Evolutionary conservation across 2,797 vertebrate species (phyloP).

Genomic region (Emydoidea blandingii): DNA sequence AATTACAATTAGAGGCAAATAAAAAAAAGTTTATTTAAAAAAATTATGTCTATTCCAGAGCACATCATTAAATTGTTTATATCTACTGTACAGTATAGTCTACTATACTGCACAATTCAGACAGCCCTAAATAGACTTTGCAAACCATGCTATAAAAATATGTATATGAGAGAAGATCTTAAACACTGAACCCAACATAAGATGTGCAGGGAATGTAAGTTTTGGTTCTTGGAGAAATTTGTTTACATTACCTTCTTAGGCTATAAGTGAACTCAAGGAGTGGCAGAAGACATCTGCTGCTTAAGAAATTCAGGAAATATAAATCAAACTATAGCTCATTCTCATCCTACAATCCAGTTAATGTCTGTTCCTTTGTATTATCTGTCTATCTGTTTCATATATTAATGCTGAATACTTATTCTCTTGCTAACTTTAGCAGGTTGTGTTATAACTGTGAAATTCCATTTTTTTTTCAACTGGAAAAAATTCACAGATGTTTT

Average conservation of each 20-base stretch:
- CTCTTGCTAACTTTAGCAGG: not conserved
- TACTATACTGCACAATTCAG: not conserved
- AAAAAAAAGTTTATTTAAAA: not conserved
- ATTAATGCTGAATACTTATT: not conserved
- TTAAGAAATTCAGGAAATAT: not conserved
- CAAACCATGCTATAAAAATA: not conserved
- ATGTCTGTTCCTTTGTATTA: not conserved
- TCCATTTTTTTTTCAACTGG: not conserved
- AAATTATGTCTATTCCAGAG: not conserved
- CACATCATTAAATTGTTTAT: not conserved
- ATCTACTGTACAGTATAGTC: not conserved
- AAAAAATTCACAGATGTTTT: not conserved
- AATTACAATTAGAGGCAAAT: not conserved
- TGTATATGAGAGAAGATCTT: not conserved
- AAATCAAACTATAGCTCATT: accelerated
- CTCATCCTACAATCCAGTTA: not conserved
- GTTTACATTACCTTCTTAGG: not conserved
- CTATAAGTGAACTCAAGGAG: not conserved
- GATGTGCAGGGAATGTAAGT: not conserved
- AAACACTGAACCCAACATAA: not conserved
- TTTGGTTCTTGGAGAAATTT: not conserved
- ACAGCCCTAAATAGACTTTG: not conserved
- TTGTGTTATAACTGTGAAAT: not conserved
- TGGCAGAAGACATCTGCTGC: not conserved
- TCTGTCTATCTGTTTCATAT: not conserved